Evolutionary conservation across 2,113 vertebrate species (phyloP).

Genomic region (Brevimyrus niger): DNA sequence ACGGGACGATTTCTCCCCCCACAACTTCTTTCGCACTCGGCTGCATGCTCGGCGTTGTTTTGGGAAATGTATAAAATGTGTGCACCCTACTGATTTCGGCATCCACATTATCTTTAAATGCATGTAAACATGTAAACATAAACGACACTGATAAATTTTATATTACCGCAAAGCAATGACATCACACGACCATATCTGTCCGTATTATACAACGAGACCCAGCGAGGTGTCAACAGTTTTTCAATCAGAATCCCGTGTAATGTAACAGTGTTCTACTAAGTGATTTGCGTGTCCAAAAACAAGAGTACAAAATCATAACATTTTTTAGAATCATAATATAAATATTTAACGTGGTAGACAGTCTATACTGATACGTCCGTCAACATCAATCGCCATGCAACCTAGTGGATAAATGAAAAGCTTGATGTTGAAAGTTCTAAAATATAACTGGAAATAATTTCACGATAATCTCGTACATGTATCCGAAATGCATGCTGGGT

Average conservation of each 20-base stretch:
- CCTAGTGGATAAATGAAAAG: background rate
- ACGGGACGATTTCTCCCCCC: conserved; percentile 27
- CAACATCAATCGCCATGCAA: background rate
- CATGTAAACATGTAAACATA: background rate
- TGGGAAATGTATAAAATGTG: background rate
- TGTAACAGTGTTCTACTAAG: background rate
- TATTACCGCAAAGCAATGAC: background rate
- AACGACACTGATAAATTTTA: background rate
- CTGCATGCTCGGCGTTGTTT: background rate
- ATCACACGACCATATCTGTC: background rate
- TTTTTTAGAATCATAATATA: background rate
- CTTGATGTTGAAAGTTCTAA: background rate
- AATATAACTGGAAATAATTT: background rate
- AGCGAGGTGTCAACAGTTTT: background rate
- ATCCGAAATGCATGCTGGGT: background rate
- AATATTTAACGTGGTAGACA: background rate
- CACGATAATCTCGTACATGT: background rate
- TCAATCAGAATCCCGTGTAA: background rate
- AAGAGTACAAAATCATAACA: background rate
- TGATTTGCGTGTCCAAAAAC: background rate
- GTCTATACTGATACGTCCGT: background rate
- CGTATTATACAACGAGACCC: background rate
- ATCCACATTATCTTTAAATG: background rate
- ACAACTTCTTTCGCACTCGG: background rate
- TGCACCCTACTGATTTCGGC: background rate